Percentiles rank a stretch among this genome's conserved stretches.
Conservation (phyloP, 2,797 vertebrate genomes). For the Moxostoma hubbsi region DNA sequence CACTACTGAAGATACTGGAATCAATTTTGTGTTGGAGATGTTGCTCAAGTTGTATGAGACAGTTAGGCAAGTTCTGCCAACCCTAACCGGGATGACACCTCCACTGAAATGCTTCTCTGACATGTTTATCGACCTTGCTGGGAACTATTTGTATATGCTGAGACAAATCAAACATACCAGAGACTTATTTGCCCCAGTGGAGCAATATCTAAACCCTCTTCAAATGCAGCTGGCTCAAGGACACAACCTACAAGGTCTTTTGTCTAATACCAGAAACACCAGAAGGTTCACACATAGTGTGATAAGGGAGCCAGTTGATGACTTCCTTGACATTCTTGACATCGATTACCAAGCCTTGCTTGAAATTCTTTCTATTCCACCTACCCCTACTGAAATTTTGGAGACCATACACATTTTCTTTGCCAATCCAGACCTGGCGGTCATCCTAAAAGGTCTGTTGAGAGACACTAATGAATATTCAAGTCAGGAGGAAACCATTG, state of each 20-base stretch:
- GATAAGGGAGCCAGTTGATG: conserved; percentile 65
- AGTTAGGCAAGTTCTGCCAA: conserved; percentile 56
- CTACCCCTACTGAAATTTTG: conserved; percentile 64
- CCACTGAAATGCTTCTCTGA: conserved; percentile 43
- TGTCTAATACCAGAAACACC: neutral
- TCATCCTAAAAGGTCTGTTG: conserved; percentile 71
- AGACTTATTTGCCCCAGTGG: conserved; percentile 50
- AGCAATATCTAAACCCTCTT: conserved; percentile 24
- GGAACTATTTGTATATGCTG: conserved; percentile 64
- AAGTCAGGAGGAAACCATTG: conserved; percentile 67
- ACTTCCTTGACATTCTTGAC: conserved; percentile 72
- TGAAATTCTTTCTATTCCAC: conserved; percentile 60
- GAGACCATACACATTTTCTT: conserved; percentile 75
- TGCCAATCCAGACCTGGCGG: conserved; percentile 71
- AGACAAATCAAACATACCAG: conserved; percentile 60
- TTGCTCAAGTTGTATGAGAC: conserved; percentile 64
- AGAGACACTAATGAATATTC: conserved; percentile 54
- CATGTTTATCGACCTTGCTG: conserved; percentile 61
- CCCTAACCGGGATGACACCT: conserved; percentile 19
- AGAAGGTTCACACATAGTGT: conserved; percentile 38
- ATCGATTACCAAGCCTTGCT: conserved; percentile 73
- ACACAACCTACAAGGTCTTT: conserved; percentile 15
- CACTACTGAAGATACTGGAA: conserved; percentile 62
- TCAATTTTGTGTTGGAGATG: conserved; percentile 66
- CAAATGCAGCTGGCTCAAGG: conserved; percentile 46